phyloP scores from a whole-genome alignment of 1,140 invertebrate species.

The Drosophila equinoxialis region DNA sequence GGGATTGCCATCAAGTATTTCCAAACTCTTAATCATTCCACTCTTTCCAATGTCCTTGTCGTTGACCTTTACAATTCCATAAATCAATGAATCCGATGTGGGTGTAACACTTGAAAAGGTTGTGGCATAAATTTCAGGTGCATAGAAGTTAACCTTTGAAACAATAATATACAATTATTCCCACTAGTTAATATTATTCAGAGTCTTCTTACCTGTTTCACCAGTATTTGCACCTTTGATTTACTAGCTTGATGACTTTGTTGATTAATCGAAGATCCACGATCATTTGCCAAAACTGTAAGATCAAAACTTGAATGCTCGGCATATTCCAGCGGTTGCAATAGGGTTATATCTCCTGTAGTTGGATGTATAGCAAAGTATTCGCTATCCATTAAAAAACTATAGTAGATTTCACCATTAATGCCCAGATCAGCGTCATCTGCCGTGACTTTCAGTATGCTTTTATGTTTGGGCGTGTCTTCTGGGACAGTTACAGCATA shows the following conservation, averaged over 20 bases:
- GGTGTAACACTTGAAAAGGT: conserved; percentile 92
- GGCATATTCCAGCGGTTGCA: conserved; percentile 89
- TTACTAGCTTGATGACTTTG: conserved; percentile 86
- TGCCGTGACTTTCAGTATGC: conserved; percentile 90
- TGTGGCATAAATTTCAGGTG: conserved; percentile 92
- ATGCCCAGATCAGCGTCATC: conserved; percentile 97
- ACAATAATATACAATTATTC: not conserved
- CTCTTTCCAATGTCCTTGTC: conserved; percentile 93
- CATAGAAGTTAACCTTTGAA: conserved; percentile 89
- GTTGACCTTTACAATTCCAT: conserved; percentile 93
- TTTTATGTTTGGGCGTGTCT: conserved; percentile 92
- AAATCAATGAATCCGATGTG: conserved; percentile 92
- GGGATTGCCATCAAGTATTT: conserved; percentile 94
- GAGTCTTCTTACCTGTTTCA: conserved; percentile 84
- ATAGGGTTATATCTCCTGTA: conserved; percentile 93
- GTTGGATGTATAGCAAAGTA: conserved; percentile 96
- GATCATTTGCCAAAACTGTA: conserved; percentile 91
- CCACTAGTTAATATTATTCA: too few relatives aligned
- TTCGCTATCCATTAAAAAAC: conserved; percentile 91
- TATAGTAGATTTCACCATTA: conserved; percentile 98
- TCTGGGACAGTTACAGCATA: conserved; percentile 95
- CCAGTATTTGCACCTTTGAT: conserved; percentile 90
- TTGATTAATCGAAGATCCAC: conserved; percentile 88
- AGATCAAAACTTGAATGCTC: conserved; percentile 89
- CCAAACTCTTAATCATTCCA: conserved; percentile 91